These are phyloP conservation scores for Azorinus chamasolen DNA, from an alignment of 2,888 invertebrate species.

Conservation along the genomic window DNA sequence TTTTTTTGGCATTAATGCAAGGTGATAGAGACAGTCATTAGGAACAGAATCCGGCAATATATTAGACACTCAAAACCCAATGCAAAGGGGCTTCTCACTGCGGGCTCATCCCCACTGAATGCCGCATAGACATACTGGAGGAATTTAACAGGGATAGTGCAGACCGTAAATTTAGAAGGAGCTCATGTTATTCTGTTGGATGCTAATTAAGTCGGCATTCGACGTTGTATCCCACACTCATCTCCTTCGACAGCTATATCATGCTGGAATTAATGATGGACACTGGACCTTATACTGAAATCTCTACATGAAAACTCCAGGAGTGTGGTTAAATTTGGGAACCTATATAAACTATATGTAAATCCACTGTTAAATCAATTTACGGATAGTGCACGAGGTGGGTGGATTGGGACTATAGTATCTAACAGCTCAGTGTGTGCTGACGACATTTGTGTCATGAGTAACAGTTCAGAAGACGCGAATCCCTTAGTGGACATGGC, in stretches of 20 bases:
- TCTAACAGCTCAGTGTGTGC: not conserved
- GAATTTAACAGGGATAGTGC: no score
- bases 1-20: constrained; percentile 1
- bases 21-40: constrained; percentile 5
- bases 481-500: not conserved
- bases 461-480: not conserved
- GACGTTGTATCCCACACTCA: no score
- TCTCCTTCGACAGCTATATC: constrained; percentile 1
- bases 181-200: no score
- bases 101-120: constrained; percentile 18
- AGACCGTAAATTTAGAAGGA: no score
- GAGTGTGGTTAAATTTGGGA: not conserved
- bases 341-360: not conserved
- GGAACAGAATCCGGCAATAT: not conserved
- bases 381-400: not conserved
- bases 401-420: not conserved
- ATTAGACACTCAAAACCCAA: not conserved
- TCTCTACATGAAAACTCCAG: not conserved
- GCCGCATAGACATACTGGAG: constrained; percentile 8
- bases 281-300: not conserved
- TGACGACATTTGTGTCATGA: not conserved
- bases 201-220: no score
- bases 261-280: not conserved
- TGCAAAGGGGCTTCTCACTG: constrained; percentile 26
- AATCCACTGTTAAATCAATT: not conserved